Evolutionary conservation across 2,888 invertebrate species (phyloP).

Genomic region (Agonum fuliginosum): DNA sequence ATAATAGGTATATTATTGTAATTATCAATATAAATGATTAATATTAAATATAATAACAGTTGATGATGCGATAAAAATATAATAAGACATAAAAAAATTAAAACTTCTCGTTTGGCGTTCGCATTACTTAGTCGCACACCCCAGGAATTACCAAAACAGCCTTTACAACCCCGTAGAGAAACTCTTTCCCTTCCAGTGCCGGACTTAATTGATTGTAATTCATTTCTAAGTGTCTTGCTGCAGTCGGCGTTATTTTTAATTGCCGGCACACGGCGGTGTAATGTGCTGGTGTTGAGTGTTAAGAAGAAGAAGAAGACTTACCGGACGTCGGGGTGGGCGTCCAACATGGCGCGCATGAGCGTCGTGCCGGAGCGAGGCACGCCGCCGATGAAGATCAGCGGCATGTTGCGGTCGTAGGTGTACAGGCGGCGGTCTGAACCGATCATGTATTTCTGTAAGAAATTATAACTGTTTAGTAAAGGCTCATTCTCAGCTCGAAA

Average conservation of each 20-base stretch:
- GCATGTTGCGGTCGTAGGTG: slow-evolving; percentile 90
- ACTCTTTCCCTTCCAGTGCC: slow-evolving; percentile 9
- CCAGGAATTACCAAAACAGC: background rate
- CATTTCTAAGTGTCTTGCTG: slow-evolving; percentile 21
- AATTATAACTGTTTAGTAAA: background rate
- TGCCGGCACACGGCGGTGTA: background rate
- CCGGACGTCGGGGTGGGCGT: slow-evolving; percentile 97
- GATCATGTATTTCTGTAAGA: slow-evolving; percentile 77
- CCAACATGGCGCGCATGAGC: slow-evolving; percentile 97
- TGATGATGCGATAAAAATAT: no score
- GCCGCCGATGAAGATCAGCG: slow-evolving; percentile 97
- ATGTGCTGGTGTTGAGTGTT: background rate
- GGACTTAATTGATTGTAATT: slow-evolving; percentile 41
- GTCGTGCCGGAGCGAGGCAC: slow-evolving; percentile 98
- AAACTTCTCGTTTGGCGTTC: no score
- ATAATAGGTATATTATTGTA: no score
- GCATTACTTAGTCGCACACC: background rate
- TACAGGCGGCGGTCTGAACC: slow-evolving; percentile 80
- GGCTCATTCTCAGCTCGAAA: no score
- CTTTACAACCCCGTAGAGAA: slow-evolving; percentile 8
- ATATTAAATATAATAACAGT: no score
- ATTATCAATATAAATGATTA: no score
- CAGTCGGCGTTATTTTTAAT: slow-evolving; percentile 10
- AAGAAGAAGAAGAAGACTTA: slow-evolving; percentile 67
- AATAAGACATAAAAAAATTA: no score